Evolutionary conservation across 1,140 invertebrate species (phyloP), one percentile per base, ranked within the genome.

Genomic region (Drosophila chauvacae): DNA sequence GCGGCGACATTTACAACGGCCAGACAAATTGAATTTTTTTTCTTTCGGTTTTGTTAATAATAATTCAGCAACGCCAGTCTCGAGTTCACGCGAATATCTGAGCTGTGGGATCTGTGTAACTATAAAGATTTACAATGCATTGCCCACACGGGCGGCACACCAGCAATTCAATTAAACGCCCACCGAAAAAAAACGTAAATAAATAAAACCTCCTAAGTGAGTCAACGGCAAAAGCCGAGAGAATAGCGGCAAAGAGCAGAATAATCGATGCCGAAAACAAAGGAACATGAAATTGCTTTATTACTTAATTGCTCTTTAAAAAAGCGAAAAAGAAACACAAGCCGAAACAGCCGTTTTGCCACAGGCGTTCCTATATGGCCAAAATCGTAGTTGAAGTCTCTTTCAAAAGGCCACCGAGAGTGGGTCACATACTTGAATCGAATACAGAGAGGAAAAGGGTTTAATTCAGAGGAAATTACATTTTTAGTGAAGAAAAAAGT

Each of bases 271-370:
- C 63, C 61, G 71, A 88, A 87, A 80, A 88, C 84, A 88, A 88
- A 88, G 82, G 80, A 88, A 88, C 84, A 88, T 83, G 84, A 90
- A 88, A 88, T 88, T 88, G 84, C 84, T 88, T 88, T 88, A 88
- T 90, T 88, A 88, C 84, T 88, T 88, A 88, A 88, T 88, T 88
- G 84, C 84, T 88, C 84, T 88, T 87, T 88, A 88, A 90, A 77
- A 37, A 53, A 77, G 83, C 70, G 47, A 51, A 51, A 51, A 51
- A 51, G 79, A 86, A 87, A 87, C 61, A 80, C 63, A 72, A 50
- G 23, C 63, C 76, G 65, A 61, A 53, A 68, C 37, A 60, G 30
- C 44, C 30, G 30, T 72, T 72, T 59, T 35, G 69, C 70, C 70
- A 60, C 30, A 73, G 70, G 70, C 70, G 70, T 73, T 72, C 37